Evolutionary conservation across 2,113 vertebrate species (phyloP).

Genomic region (Lophotis ruficrista): DNA sequence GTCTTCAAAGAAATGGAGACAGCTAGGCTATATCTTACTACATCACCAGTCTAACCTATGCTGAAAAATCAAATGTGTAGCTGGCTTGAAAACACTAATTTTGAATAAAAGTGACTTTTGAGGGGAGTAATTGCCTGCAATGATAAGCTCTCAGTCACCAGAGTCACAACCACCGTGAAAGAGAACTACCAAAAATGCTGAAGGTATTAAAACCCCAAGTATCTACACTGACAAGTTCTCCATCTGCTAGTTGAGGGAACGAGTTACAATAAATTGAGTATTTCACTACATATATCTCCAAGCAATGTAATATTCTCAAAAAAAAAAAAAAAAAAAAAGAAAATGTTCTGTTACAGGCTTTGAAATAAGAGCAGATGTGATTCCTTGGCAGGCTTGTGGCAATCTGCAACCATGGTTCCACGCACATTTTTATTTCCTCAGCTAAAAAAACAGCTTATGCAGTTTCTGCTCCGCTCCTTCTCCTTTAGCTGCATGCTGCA

Average conservation of each 20-base stretch:
- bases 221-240: not conserved
- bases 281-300: slow-evolving; percentile 11
- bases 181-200: not conserved
- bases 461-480: not conserved
- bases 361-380: slow-evolving; percentile 52
- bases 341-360: not conserved
- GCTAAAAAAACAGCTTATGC: not conserved
- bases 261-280: not conserved
- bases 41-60: not conserved
- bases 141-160: not conserved
- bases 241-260: not conserved
- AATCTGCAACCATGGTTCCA: not conserved
- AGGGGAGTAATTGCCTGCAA: not conserved
- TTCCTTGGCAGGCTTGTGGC: slow-evolving; percentile 24
- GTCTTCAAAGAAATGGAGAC: not conserved
- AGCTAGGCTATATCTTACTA: not conserved
- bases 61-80: not conserved
- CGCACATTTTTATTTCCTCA: not conserved
- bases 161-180: not conserved
- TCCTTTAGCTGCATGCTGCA: not conserved
- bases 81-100: not conserved
- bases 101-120: not conserved
- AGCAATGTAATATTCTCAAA: not conserved
- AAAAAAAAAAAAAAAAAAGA: slow-evolving; percentile 11
- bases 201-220: not conserved